phyloP scores from a whole-genome alignment of 1,140 invertebrate genomes.

The Drosophila sechellia region DNA sequence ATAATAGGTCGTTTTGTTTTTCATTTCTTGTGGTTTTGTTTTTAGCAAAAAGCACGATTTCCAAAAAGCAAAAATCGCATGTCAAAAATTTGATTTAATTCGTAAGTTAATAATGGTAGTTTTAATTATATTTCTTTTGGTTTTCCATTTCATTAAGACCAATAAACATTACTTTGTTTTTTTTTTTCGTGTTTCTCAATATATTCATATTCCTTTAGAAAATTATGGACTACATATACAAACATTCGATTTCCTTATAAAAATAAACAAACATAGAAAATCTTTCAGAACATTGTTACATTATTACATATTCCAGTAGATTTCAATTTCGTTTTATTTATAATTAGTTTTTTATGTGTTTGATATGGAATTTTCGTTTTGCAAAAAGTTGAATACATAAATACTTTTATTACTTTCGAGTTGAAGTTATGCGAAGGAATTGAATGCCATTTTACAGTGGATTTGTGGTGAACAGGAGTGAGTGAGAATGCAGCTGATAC shows the following conservation, averaged over 20 bases:
- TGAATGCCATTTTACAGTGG: conserved; percentile 67
- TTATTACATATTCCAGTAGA: conserved; percentile 36
- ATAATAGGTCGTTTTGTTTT: conserved; percentile 53
- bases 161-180: conserved; percentile 44
- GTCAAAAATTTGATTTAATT: conserved; percentile 78
- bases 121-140: conserved; percentile 35
- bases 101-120: conserved; percentile 72
- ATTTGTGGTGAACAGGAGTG: conserved; percentile 29
- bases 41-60: conserved; percentile 79
- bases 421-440: conserved; percentile 53
- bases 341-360: conserved; percentile 12
- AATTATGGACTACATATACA: conserved; percentile 78
- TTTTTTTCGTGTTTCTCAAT: conserved; percentile 20
- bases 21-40: conserved; percentile 34
- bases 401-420: conserved; percentile 42
- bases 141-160: conserved; percentile 51
- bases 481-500: conserved; percentile 33
- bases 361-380: conserved; percentile 63
- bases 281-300: conserved; percentile 61
- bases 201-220: conserved; percentile 66
- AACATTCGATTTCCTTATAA: conserved; percentile 68
- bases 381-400: conserved; percentile 61
- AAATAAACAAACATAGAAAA: conserved; percentile 76
- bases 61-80: conserved; percentile 80
- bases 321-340: conserved; percentile 21